A percentile compares a stretch with the other conserved stretches of the same genome.
Conservation (phyloP, 2,113 vertebrate genomes). For the Oncorhynchus gorbuscha region DNA sequence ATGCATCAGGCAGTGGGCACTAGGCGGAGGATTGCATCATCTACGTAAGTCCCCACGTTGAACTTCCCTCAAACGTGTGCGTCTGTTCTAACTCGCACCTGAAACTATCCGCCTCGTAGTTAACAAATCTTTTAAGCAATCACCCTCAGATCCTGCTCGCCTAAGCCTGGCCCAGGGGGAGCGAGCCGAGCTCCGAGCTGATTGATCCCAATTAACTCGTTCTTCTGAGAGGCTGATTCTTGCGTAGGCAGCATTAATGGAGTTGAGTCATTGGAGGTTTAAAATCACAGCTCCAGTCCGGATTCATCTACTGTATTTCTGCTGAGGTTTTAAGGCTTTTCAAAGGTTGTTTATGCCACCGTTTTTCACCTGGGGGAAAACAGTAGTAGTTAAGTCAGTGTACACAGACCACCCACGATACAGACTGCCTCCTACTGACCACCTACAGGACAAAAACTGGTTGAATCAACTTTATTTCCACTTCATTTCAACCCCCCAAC, state of each 20-base stretch:
- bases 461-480: background rate
- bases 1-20: no score
- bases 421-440: background rate
- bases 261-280: slow-evolving; percentile 28
- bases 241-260: slow-evolving; percentile 43
- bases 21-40: no score
- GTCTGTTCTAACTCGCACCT: slow-evolving; percentile 27
- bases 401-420: background rate
- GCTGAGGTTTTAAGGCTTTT: slow-evolving; percentile 11
- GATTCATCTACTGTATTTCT: slow-evolving; percentile 25
- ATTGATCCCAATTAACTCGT: slow-evolving; percentile 63
- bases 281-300: slow-evolving; percentile 15
- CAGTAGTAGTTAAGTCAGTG: no score
- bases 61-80: background rate
- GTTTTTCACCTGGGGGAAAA: slow-evolving; percentile 4
- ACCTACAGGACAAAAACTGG: no score
- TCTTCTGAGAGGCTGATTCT: slow-evolving; percentile 23
- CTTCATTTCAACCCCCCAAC: background rate
- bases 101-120: slow-evolving; percentile 13
- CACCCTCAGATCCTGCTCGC: slow-evolving; percentile 34
- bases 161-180: slow-evolving; percentile 44
- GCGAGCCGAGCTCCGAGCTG: slow-evolving; percentile 33
- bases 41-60: no score
- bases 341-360: slow-evolving; percentile 9
- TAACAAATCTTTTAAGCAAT: slow-evolving; percentile 54